Conservation (phyloP, 2,797 vertebrate species). For the Apogon talboti region DNA sequence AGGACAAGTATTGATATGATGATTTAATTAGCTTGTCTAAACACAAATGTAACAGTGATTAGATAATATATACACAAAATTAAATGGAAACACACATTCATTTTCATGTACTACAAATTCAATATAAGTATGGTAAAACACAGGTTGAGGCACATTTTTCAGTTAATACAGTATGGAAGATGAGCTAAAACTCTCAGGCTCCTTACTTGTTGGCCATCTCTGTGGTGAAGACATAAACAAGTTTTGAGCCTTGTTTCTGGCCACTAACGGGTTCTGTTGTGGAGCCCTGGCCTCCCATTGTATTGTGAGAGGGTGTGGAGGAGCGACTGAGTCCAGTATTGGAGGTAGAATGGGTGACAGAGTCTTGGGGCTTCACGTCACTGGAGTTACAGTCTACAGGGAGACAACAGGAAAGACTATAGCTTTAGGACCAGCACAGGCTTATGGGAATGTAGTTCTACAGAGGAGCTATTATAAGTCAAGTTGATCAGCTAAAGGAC, state of each 20-base stretch:
- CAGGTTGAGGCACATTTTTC: neutral
- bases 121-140: slow-evolving; percentile 1
- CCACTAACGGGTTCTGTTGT: slow-evolving; percentile 88
- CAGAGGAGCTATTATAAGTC: slow-evolving; percentile 22
- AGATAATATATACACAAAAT: slow-evolving; percentile 1
- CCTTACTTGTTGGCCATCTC: slow-evolving; percentile 99
- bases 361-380: slow-evolving; percentile 94
- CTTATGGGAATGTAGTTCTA: slow-evolving; percentile 42
- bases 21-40: slow-evolving; percentile 37
- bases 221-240: slow-evolving; percentile 98
- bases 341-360: slow-evolving; percentile 93
- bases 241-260: slow-evolving; percentile 94
- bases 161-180: slow-evolving; percentile 1
- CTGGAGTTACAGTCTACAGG: slow-evolving; percentile 94
- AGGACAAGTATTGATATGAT: slow-evolving; percentile 8
- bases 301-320: slow-evolving; percentile 94
- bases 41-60: slow-evolving; percentile 18
- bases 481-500: slow-evolving; percentile 38
- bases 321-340: slow-evolving; percentile 91
- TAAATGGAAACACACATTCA: slow-evolving; percentile 3
- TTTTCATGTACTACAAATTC: neutral
- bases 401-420: slow-evolving; percentile 27
- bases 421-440: slow-evolving; percentile 31
- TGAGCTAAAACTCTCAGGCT: neutral
- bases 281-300: slow-evolving; percentile 88